Evolutionary conservation across 2,113 vertebrate species (phyloP), one percentile per base, ranked within the genome.

Genomic region (Mormoops blainvillei): DNA sequence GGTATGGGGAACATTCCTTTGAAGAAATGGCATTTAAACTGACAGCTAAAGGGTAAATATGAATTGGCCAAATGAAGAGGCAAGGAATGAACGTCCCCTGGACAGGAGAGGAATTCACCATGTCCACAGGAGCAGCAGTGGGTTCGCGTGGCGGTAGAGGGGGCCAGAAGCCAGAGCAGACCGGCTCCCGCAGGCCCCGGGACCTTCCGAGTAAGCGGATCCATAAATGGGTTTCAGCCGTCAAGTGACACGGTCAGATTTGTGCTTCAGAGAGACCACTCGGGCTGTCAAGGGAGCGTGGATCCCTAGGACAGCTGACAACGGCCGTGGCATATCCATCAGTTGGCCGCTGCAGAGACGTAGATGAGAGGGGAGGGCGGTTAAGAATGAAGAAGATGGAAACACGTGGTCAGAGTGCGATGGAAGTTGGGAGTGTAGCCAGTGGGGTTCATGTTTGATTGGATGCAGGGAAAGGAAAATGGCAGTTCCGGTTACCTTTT

Each of bases 161-260:
- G 13, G 24, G 11, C 22, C 22, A 31, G 61, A 65, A 63, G 41
- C 15, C 33, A 26, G 36, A n/a, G 16, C 16, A 11, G 19, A 56
- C 1, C n/a, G 16, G 22, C 45, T 41, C 0, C 1, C 11, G 14
- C 1, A 13, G 50, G 16, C 10, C 20, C 3, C 0, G 31, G 33
- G 28, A 73, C 63, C 33, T 43, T 84, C 63, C 0, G 1, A 50
- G 50, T 45, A 18, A 11, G n/a, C 52, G 19, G 41, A 24, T 63
- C 67, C 68, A 15, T 50, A 5, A 4, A 5, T 14, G 56, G 28
- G n/a, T 85, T 78, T 77, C 65, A 78, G 63, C 19, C 41, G 2
- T 4, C 16, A 38, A 26, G 24, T 74, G 70, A 18, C 14, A 6
- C 20, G n/a, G 76, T 84, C 48, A 68, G 48, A 74, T 91, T 52